These are phyloP conservation scores for Epirrita christyi DNA, from an alignment of 2,888 invertebrate species.

Conservation along the genomic window DNA sequence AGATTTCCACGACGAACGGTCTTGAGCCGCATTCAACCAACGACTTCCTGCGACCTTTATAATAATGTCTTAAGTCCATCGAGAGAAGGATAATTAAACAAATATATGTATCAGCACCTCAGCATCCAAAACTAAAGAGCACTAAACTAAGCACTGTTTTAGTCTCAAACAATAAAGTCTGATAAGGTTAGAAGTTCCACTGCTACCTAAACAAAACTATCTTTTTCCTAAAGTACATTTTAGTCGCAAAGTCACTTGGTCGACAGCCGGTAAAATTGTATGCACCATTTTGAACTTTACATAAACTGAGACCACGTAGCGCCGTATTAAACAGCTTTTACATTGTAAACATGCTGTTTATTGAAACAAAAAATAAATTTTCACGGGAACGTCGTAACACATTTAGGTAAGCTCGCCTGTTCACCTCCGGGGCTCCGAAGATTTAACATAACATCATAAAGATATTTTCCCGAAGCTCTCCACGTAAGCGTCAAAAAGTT, in stretches of 20 bases:
- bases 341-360: slow-evolving; percentile 31
- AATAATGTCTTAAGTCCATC: too few relatives aligned
- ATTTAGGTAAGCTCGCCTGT: slow-evolving; percentile 47
- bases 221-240: too few relatives aligned
- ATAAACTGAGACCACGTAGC: neutral
- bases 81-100: too few relatives aligned
- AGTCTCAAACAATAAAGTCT: too few relatives aligned
- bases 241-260: too few relatives aligned
- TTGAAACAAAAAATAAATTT: slow-evolving; percentile 46
- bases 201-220: neutral
- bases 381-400: slow-evolving; percentile 49
- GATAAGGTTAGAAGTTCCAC: too few relatives aligned
- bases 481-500: slow-evolving; percentile 71
- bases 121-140: too few relatives aligned
- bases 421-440: slow-evolving; percentile 49
- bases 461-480: slow-evolving; percentile 55
- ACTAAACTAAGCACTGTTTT: too few relatives aligned
- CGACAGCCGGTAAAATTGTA: neutral
- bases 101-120: too few relatives aligned
- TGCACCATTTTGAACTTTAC: neutral
- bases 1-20: too few relatives aligned
- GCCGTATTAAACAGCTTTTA: slow-evolving; percentile 13
- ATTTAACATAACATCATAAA: slow-evolving; percentile 62
- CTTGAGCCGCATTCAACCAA: too few relatives aligned
- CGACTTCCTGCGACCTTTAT: too few relatives aligned